Conservation (phyloP, 2,113 vertebrate genomes). For the Xiphias gladius region DNA sequence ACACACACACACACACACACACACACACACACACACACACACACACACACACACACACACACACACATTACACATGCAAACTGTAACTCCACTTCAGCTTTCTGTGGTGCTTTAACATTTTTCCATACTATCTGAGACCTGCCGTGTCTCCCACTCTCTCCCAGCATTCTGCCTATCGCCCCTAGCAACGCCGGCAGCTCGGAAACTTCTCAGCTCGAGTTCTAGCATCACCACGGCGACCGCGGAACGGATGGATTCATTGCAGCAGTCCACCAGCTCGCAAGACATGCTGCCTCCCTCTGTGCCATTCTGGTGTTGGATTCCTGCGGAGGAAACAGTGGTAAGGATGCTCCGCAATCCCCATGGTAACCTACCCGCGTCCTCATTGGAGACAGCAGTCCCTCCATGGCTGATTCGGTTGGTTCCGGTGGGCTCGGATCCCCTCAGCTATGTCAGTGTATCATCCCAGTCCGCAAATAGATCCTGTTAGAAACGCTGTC, state of each 20-base stretch:
- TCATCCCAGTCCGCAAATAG: constrained; percentile 75
- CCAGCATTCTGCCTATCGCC: constrained; percentile 66
- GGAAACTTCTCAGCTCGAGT: constrained; percentile 66
- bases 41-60: not conserved
- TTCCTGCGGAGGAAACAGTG: constrained; percentile 36
- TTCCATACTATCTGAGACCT: constrained; percentile 17
- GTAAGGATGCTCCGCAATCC: constrained; percentile 51
- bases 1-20: constrained; percentile 16
- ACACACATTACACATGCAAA: not conserved
- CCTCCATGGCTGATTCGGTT: constrained; percentile 82
- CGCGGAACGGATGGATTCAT: constrained; percentile 37
- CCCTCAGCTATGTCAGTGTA: constrained; percentile 63
- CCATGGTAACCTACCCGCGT: constrained; percentile 84
- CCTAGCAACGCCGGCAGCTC: constrained; percentile 70
- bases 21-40: not conserved
- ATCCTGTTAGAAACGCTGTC: constrained; percentile 84
- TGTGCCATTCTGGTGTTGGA: constrained; percentile 27
- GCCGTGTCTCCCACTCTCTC: constrained; percentile 36
- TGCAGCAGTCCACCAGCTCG: constrained; percentile 40
- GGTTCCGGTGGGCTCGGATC: constrained; percentile 71
- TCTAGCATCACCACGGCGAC: constrained; percentile 67
- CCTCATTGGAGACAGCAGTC: constrained; percentile 86
- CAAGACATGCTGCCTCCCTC: constrained; percentile 15
- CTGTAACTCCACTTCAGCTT: constrained; percentile 13
- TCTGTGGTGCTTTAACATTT: constrained; percentile 6